Conservation (phyloP, 2,113 vertebrate species). For the Hypocryptadius cinnamomeus region DNA sequence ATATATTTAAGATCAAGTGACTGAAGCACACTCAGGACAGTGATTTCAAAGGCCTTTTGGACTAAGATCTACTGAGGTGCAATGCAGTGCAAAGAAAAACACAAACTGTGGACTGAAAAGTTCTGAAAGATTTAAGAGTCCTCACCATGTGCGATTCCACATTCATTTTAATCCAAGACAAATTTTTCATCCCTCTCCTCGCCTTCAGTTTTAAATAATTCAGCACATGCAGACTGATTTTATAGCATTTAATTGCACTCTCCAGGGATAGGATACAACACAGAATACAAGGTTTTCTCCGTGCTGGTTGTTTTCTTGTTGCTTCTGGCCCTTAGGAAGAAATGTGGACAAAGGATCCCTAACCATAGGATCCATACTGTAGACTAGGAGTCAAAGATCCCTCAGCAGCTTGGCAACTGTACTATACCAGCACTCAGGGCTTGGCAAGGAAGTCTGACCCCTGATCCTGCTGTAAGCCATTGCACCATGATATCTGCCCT, state of each 20-base stretch:
- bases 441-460: not conserved
- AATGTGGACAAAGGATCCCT: not conserved
- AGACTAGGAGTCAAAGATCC: not conserved
- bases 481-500: rapidly evolving
- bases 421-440: not conserved
- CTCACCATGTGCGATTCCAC: not conserved
- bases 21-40: not conserved
- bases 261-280: not conserved
- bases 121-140: not conserved
- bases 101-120: not conserved
- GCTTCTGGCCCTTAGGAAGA: not conserved
- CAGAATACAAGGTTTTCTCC: not conserved
- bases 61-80: not conserved
- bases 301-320: not conserved
- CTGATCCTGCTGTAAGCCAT: not conserved
- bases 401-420: not conserved
- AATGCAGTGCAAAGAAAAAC: not conserved
- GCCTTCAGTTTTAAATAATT: not conserved
- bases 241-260: not conserved
- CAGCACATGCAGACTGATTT: not conserved
- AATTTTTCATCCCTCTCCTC: not conserved
- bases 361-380: not conserved
- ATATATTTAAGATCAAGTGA: not conserved
- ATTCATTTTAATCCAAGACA: not conserved
- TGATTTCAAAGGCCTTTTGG: not conserved